Base-by-base conservation (phyloP, 1,140 invertebrate species). In the Venustaconcha ellipsiformis region DNA sequence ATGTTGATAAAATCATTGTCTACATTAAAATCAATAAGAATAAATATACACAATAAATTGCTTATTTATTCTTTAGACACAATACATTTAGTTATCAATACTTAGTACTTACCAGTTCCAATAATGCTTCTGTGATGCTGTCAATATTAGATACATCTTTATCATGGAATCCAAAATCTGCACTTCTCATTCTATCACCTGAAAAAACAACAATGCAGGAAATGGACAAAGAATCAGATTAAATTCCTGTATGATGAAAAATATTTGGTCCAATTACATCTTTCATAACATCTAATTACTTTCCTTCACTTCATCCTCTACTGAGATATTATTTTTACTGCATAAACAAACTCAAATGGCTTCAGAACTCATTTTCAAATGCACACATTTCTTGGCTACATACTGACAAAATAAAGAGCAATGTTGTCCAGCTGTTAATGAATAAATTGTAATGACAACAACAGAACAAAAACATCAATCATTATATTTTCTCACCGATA, bases 101-200 rank as follows among this genome's bases (percentile, higher is more conserved):
- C 57, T 23, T 14, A 62, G 20, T 70, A 75, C 82, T 68, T 83
- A 88, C 88, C 82, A 88, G 72, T 78, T 87, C 83, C 80, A 80
- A 76, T n/a, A 89, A 69, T 23, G 87, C 80, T 71, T 87, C 86
- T 70, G 87, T 86, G 18, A 87, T 72, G 72, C 69, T 78, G 74
- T 88, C 86, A 67, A 89, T 84, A 75, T 87, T 89, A 58, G 62
- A 62, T 55, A 88, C 76, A 83, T 89, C 88, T 72, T 78, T 79
- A 23, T 86, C 82, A 68, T 78, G 80, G 73, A 89, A 88, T 23
- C 83, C 83, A 83, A 86, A 87, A 62, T 87, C 83, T 68, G 78
- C 79, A 69, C 65, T 68, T 74, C 74, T 81, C 87, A 89, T 87
- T 18, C 88, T 84, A 60, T 82, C 80, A 73, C 79, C 86, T 87